Evolutionary conservation across 2,888 invertebrate species (phyloP).

Genomic region (Dolomedes plantarius): DNA sequence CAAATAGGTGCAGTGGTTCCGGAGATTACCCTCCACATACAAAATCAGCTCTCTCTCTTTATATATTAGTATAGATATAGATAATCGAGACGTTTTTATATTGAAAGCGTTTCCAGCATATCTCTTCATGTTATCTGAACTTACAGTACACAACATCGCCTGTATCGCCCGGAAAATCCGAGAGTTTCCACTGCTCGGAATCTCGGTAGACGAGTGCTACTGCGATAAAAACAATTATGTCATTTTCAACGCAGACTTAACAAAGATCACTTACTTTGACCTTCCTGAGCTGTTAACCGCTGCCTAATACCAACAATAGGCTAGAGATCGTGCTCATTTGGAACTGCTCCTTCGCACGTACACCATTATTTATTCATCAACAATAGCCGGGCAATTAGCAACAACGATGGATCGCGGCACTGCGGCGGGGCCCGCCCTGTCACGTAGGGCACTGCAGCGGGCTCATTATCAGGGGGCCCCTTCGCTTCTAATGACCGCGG

Average conservation of each 20-base stretch:
- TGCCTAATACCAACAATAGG: not conserved
- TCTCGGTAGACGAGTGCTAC: too few species aligned
- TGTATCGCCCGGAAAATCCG: too few species aligned
- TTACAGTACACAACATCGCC: too few species aligned
- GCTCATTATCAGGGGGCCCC: not conserved
- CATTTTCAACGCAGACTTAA: not conserved
- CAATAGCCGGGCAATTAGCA: constrained; percentile 6
- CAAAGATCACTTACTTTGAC: not conserved
- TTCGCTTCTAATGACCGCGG: not conserved
- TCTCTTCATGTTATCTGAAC: too few species aligned
- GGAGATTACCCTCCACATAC: too few species aligned
- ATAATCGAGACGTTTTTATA: too few species aligned
- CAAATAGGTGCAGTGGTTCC: too few species aligned
- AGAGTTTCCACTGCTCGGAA: too few species aligned
- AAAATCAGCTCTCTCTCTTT: too few species aligned
- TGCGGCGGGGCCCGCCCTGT: not conserved
- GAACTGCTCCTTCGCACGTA: not conserved
- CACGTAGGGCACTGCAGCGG: not conserved
- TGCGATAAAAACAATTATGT: not conserved
- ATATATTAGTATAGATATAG: too few species aligned
- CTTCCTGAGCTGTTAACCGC: not conserved
- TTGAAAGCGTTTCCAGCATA: too few species aligned
- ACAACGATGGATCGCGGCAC: not conserved
- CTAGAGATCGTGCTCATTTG: not conserved
- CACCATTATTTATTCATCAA: constrained; percentile 4